Conservation (phyloP, 2,113 vertebrate species). For the Cephalophus harveyi region DNA sequence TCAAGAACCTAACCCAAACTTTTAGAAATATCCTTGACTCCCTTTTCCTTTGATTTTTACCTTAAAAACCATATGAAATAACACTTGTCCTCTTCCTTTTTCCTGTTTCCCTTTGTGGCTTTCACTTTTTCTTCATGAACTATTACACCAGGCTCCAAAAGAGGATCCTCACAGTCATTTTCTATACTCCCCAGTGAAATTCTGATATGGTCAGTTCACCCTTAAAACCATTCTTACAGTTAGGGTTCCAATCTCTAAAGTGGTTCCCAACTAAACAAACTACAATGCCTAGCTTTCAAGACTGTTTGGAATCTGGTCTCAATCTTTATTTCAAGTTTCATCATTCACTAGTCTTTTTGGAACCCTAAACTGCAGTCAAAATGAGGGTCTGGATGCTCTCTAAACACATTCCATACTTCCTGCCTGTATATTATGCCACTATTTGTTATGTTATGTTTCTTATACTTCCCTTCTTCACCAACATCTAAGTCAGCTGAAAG, state of each 20-base stretch:
- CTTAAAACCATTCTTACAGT: not conserved
- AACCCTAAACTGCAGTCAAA: not conserved
- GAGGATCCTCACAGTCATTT: not conserved
- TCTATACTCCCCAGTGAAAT: not conserved
- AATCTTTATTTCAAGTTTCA: not conserved
- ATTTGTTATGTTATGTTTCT: not conserved
- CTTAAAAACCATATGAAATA: constrained; percentile 5
- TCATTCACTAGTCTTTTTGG: not conserved
- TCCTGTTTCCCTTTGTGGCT: not conserved
- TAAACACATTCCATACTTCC: not conserved
- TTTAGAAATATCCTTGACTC: not conserved
- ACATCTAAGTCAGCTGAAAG: not conserved
- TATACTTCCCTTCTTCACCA: not conserved
- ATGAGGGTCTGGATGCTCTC: not conserved
- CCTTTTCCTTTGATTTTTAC: not conserved
- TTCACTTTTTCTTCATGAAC: not conserved
- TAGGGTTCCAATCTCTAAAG: not conserved
- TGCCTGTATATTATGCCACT: not conserved
- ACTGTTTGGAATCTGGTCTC: not conserved
- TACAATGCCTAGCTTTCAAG: not conserved
- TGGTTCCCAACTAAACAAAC: not conserved
- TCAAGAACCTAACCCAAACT: not conserved
- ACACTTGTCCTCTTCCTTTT: not conserved
- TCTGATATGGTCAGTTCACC: not conserved
- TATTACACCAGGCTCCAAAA: not conserved